Evolutionary conservation across 2,888 invertebrate species (phyloP).

Genomic region (Biston betularia): DNA sequence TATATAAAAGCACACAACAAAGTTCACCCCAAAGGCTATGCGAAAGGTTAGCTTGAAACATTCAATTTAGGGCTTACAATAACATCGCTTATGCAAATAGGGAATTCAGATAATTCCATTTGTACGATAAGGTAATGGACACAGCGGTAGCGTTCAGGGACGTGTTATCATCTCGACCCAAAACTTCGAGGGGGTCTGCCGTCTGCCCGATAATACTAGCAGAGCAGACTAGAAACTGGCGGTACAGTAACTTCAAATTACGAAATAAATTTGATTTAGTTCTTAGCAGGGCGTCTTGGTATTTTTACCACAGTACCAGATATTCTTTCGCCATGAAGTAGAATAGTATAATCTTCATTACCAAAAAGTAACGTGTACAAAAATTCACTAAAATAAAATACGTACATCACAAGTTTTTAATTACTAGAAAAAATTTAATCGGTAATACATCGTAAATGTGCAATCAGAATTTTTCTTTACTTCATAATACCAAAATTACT

Average conservation of each 20-base stretch:
- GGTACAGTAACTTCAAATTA: not conserved
- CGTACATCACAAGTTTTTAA: too few species aligned
- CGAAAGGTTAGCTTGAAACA: constrained; percentile 23
- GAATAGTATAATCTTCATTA: too few species aligned
- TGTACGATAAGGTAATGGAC: constrained; percentile 68
- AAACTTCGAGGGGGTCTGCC: constrained; percentile 69
- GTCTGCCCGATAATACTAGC: constrained; percentile 63
- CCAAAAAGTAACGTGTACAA: too few species aligned
- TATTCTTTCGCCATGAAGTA: too few species aligned
- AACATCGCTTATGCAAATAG: constrained; percentile 40
- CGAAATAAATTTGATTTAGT: too few species aligned
- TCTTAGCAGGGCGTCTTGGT: too few species aligned
- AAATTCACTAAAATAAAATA: too few species aligned
- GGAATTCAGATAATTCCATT: constrained; percentile 55
- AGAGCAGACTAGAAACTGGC: constrained; percentile 7
- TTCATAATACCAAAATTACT: too few species aligned
- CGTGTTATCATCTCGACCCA: constrained; percentile 79
- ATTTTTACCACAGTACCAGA: too few species aligned
- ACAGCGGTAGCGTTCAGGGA: constrained; percentile 57
- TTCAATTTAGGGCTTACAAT: constrained; percentile 36
- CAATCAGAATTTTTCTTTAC: too few species aligned
- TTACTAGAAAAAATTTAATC: too few species aligned
- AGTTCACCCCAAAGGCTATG: constrained; percentile 20
- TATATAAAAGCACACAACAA: constrained; percentile 8
- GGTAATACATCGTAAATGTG: too few species aligned